Percentiles rank a stretch among this genome's conserved stretches.
phyloP scores from a whole-genome alignment of 1,140 invertebrate genomes.

The Orussus abietinus region DNA sequence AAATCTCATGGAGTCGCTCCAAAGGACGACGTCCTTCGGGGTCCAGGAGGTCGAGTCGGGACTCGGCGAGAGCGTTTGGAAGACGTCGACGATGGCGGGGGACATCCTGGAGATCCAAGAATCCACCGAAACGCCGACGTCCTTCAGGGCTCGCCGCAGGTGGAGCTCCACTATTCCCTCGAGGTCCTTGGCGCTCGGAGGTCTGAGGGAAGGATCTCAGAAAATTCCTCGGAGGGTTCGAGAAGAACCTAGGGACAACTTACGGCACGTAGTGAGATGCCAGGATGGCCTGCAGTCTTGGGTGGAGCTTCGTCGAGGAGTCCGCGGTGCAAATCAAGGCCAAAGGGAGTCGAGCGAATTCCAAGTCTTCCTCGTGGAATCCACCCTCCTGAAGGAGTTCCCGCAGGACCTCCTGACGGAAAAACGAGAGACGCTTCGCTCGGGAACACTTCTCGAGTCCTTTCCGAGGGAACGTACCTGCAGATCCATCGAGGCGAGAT shows the following conservation, averaged over 20 bases:
- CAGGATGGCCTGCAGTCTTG: slow-evolving; percentile 38
- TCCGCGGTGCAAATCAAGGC: slow-evolving; percentile 42
- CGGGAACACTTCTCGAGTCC: no score
- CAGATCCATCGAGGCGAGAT: slow-evolving; percentile 39
- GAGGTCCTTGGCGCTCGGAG: slow-evolving; percentile 30
- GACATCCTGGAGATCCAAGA: slow-evolving; percentile 36
- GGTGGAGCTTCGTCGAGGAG: slow-evolving; percentile 39
- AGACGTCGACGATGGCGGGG: slow-evolving; percentile 32
- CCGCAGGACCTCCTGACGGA: slow-evolving; percentile 44
- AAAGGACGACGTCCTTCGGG: slow-evolving; percentile 35
- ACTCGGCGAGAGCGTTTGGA: slow-evolving; percentile 23
- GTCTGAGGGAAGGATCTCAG: no score
- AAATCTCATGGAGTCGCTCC: slow-evolving; percentile 36
- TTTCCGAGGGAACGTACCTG: slow-evolving; percentile 27
- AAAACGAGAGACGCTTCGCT: no score
- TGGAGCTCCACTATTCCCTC: slow-evolving; percentile 37
- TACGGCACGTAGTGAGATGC: slow-evolving; percentile 38
- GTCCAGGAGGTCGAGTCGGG: slow-evolving; percentile 28
- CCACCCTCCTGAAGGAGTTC: slow-evolving; percentile 45
- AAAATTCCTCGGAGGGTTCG: not conserved
- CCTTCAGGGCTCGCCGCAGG: slow-evolving; percentile 32
- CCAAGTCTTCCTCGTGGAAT: slow-evolving; percentile 48
- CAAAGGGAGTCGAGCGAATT: slow-evolving; percentile 45
- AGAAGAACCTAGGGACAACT: slow-evolving; percentile 6
- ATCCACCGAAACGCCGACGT: slow-evolving; percentile 20